Evolutionary conservation across 2,797 vertebrate genomes (phyloP).

Genomic region (Margarornis squamiger): DNA sequence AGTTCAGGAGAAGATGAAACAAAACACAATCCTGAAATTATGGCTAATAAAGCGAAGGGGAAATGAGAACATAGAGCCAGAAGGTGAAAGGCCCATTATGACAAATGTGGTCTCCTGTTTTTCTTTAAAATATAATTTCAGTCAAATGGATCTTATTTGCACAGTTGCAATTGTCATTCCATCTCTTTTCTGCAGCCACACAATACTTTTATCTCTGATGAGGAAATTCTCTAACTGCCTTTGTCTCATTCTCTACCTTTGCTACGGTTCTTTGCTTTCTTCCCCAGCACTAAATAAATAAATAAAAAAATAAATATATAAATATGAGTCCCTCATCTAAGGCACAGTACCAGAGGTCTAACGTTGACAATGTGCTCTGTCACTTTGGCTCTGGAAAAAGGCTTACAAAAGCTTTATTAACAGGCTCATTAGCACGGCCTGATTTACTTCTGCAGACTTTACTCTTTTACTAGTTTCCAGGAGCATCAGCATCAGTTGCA

Average conservation of each 20-base stretch:
- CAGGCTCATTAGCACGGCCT: constrained; percentile 76
- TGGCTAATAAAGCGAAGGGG: not conserved
- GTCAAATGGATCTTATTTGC: constrained; percentile 46
- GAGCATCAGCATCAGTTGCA: constrained; percentile 71
- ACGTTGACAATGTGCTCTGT: constrained; percentile 56
- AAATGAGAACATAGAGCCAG: constrained; percentile 38
- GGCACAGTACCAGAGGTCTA: constrained; percentile 34
- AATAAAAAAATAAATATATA: not conserved
- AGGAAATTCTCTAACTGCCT: constrained; percentile 42
- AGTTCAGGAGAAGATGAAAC: not conserved
- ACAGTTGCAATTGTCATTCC: constrained; percentile 35
- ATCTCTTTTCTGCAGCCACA: constrained; percentile 9
- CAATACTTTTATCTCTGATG: constrained; percentile 32
- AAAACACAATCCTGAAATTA: constrained; percentile 36
- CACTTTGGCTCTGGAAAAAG: constrained; percentile 63
- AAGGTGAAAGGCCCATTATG: constrained; percentile 33
- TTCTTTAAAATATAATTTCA: constrained; percentile 60
- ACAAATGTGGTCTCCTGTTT: constrained; percentile 25
- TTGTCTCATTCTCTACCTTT: constrained; percentile 37
- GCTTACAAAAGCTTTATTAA: constrained; percentile 77
- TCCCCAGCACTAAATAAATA: not conserved
- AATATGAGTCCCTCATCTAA: not conserved
- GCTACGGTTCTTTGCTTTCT: constrained; percentile 15
- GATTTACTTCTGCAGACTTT: constrained; percentile 74
- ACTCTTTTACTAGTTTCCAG: constrained; percentile 71